A percentile compares a stretch with the other conserved stretches of the same genome.
Evolutionary conservation across 2,113 vertebrate species (phyloP).

Genomic region (Chaetorhynchus papuensis): DNA sequence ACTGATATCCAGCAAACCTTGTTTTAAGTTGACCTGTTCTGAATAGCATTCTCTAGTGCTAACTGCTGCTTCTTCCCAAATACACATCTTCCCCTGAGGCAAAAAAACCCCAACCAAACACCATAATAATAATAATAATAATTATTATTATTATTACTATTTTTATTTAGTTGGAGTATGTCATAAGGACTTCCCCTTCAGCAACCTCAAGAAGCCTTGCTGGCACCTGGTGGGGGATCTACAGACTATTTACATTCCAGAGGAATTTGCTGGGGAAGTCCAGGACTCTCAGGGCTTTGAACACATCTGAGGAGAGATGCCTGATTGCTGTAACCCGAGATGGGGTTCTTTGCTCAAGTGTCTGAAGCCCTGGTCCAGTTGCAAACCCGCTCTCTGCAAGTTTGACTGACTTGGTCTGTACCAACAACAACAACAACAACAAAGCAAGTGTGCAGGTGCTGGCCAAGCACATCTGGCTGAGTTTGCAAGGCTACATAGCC

Average conservation of each 20-base stretch:
- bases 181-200: conserved; percentile 47
- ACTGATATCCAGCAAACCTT: not conserved
- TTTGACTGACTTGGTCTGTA: not conserved
- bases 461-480: not conserved
- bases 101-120: not conserved
- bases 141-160: not conserved
- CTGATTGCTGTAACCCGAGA: not conserved
- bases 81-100: not conserved
- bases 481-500: not conserved
- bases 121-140: too few relatives aligned
- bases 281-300: conserved; percentile 62
- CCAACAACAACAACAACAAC: not conserved
- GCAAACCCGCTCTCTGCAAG: not conserved
- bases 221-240: conserved; percentile 52
- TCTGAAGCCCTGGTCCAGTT: conserved; percentile 3
- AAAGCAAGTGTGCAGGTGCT: not conserved
- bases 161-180: not conserved
- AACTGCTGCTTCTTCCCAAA: not conserved
- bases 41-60: not conserved
- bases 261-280: conserved; percentile 75
- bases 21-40: not conserved
- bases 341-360: not conserved
- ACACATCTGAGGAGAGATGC: conserved; percentile 53
- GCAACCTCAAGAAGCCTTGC: conserved; percentile 37
- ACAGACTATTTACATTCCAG: conserved; percentile 72